Base-by-base conservation (phyloP, 2,888 invertebrate genomes). In the Eupsilia transversa region DNA sequence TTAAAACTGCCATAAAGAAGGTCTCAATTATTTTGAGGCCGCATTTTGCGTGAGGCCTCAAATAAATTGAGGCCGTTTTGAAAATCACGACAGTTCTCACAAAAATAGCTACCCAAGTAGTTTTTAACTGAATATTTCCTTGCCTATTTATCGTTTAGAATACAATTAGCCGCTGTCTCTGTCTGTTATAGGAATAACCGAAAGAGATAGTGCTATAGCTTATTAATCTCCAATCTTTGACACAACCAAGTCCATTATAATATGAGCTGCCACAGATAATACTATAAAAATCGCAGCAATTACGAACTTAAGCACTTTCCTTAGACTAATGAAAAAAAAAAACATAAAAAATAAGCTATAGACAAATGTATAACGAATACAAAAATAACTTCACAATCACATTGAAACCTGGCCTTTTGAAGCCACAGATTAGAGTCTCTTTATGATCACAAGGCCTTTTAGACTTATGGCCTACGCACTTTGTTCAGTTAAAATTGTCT, bases 371-470 rank as follows among this genome's bases (percentile, higher is more conserved):
- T 91, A 93, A 94, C 88, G 86, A 87, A 91, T 94, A 94, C 89
- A 94, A 94, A 95, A 94, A 95, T 94, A 94, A 92, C 89, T 91
- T 90, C 87, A 79, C 82, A 87, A 93, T 94, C 94, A 94, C 94
- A 94, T 91, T 89, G 60, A 89, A 89, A 89, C 72, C 65, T 46
- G 83, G 80, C 71, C 66, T 77, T 68, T 56, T 61, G 61, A 74
- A 78, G 35, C 74, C 87, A 75, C 67, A 76, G 77, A 76, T 41
- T 61, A 80, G 80, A 84, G 80, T 80, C 84, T 57, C 54, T 60
- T 70, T 38, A 14, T 9, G 61, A 38, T 82, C 68, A 41, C 30
- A 17, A 61, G 71, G 67, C 64, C 64, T 49, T 27, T 69, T 46
- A 41, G 33, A 82, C 60, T 54, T 43, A 81, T 49, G 79, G 64